Evolutionary conservation across 2,888 invertebrate species (phyloP).

Genomic region (Rhingia rostrata): DNA sequence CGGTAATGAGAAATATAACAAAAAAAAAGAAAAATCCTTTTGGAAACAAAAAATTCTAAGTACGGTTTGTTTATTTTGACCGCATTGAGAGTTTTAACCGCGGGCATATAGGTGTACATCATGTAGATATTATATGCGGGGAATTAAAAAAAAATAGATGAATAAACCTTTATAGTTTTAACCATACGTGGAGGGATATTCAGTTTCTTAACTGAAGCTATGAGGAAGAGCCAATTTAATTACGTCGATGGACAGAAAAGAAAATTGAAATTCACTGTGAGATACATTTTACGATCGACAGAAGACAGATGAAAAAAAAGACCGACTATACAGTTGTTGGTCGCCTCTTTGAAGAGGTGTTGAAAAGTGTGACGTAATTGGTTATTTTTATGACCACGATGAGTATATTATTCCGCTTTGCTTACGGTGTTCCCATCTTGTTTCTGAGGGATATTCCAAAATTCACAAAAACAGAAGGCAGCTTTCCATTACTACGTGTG

Average conservation of each 20-base stretch:
- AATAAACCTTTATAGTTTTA: slow-evolving; percentile 38
- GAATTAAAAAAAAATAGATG: too few species aligned
- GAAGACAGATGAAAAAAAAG: neutral
- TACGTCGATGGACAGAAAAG: slow-evolving; percentile 1
- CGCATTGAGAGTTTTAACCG: too few species aligned
- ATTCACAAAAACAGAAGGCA: slow-evolving; percentile 13
- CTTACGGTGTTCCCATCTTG: neutral
- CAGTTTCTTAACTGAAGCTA: too few species aligned
- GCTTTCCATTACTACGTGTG: neutral
- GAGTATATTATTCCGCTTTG: slow-evolving; percentile 27
- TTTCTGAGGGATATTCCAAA: slow-evolving; percentile 17
- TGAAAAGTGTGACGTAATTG: slow-evolving; percentile 58
- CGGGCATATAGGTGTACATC: too few species aligned
- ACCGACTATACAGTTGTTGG: neutral
- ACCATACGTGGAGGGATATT: slow-evolving; percentile 13
- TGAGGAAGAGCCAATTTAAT: neutral
- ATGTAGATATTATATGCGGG: too few species aligned
- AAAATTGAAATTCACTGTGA: slow-evolving; percentile 42
- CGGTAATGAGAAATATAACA: slow-evolving; percentile 57
- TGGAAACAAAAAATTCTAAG: slow-evolving; percentile 14
- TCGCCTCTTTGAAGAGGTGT: slow-evolving; percentile 45
- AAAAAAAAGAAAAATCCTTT: neutral
- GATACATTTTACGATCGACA: slow-evolving; percentile 37
- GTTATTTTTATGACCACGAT: slow-evolving; percentile 39
- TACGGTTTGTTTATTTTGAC: slow-evolving; percentile 38